phyloP scores from a whole-genome alignment of 2,888 invertebrate genomes.

The Hoplodrina ambigua region DNA sequence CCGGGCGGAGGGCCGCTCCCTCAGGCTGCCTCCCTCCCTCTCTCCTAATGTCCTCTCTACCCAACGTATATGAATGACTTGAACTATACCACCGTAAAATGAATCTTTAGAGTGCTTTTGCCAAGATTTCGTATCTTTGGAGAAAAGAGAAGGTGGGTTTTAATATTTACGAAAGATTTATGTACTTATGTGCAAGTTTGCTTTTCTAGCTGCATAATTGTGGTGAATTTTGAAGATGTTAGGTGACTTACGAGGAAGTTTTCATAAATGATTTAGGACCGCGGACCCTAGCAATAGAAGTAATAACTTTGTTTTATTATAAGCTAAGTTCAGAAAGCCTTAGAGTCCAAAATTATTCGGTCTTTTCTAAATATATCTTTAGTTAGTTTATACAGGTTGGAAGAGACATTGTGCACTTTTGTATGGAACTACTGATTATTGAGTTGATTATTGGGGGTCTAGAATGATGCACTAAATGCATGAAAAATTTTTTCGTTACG shows the following conservation, averaged over 20 bases:
- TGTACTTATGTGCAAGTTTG: neutral
- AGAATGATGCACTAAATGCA: no score
- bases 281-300: no score
- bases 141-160: slow-evolving; percentile 34
- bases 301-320: neutral
- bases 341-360: no score
- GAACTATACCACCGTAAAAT: slow-evolving; percentile 69
- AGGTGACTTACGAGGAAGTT: no score
- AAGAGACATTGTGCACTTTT: no score
- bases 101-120: slow-evolving; percentile 65
- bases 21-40: slow-evolving; percentile 68
- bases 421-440: no score
- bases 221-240: neutral
- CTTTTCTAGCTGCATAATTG: neutral
- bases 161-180: slow-evolving; percentile 33
- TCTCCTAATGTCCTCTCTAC: slow-evolving; percentile 69
- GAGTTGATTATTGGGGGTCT: no score
- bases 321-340: neutral
- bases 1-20: slow-evolving; percentile 83
- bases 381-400: no score
- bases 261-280: neutral
- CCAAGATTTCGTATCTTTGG: slow-evolving; percentile 57
- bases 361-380: no score
- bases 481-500: no score
- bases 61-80: slow-evolving; percentile 81